Conservation (phyloP, 64 coral and sea anemone species). For the Acropora yongei region DNA sequence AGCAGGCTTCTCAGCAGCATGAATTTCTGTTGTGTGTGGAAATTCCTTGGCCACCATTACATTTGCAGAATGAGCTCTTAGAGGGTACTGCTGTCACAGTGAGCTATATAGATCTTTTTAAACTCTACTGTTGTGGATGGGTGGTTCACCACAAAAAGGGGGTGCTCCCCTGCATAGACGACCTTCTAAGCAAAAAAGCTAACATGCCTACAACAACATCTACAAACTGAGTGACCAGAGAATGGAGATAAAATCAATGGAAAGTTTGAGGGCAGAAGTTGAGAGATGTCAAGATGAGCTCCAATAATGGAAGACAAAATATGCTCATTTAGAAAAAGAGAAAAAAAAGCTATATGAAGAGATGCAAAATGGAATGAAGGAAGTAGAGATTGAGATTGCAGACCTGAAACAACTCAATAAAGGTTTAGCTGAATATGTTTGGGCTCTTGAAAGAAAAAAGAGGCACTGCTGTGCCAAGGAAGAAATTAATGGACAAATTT, state of each 20-base stretch:
- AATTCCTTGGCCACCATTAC: too few species aligned
- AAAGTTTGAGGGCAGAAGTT: neutral
- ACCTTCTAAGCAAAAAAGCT: constrained; percentile 26
- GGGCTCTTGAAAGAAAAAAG: too few species aligned
- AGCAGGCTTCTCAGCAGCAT: constrained; percentile 43
- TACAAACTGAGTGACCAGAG: constrained; percentile 40
- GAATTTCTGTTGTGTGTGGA: constrained; percentile 3
- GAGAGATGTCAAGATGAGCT: constrained; percentile 33
- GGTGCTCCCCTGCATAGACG: constrained; percentile 27
- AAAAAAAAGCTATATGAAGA: too few species aligned
- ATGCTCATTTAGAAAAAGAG: too few species aligned
- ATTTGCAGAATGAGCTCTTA: constrained; percentile 19
- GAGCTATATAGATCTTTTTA: constrained; percentile 54
- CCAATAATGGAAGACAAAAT: constrained; percentile 20
- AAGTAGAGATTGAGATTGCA: too few species aligned
- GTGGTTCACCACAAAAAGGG: constrained; percentile 48
- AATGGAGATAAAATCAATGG: constrained; percentile 13
- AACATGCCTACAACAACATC: neutral
- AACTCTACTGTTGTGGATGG: constrained; percentile 48
- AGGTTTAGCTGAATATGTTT: too few species aligned
- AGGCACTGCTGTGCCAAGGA: too few species aligned
- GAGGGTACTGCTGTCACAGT: constrained; percentile 13
- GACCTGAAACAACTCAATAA: too few species aligned
- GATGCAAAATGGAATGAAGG: too few species aligned
- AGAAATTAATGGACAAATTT: too few species aligned